Percentiles rank a stretch among this genome's conserved stretches.
Conservation (phyloP, 1,140 invertebrate genomes). For the Drosophila ercepeae region DNA sequence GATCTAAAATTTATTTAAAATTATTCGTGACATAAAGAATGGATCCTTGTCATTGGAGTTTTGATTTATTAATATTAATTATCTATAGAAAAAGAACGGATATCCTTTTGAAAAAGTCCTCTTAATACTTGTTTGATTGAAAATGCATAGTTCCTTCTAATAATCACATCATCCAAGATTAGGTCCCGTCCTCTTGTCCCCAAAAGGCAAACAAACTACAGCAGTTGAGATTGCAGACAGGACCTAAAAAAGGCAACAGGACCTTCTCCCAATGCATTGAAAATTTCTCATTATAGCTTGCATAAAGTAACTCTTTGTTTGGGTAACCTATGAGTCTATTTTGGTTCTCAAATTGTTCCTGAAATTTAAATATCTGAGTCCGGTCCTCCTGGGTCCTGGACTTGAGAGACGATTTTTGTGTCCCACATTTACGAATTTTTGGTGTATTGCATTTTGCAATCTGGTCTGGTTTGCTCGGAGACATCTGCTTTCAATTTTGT, state of each 20-base stretch:
- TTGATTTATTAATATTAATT: background rate
- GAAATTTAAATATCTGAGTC: conserved; percentile 38
- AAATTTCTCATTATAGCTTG: conserved; percentile 66
- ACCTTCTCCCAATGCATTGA: conserved; percentile 12
- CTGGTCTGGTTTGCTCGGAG: conserved; percentile 28
- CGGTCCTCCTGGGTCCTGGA: conserved; percentile 10
- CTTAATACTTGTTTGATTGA: conserved; percentile 15
- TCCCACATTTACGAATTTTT: conserved; percentile 4
- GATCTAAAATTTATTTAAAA: background rate
- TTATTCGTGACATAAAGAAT: background rate
- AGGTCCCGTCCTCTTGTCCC: background rate
- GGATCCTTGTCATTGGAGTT: background rate
- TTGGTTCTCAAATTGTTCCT: background rate
- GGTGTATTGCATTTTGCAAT: conserved; percentile 46
- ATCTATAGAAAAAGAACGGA: too few relatives aligned
- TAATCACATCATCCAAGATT: conserved; percentile 34
- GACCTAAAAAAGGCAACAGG: conserved; percentile 1
- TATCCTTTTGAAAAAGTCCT: background rate
- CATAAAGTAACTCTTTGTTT: conserved; percentile 22
- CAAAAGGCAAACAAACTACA: conserved; percentile 30
- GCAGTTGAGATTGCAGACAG: conserved; percentile 9
- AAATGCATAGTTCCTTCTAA: conserved; percentile 38
- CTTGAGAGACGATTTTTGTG: conserved; percentile 8
- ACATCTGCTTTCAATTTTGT: conserved; percentile 70
- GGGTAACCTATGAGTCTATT: background rate